Evolutionary conservation across 2,888 invertebrate species (phyloP).

Genomic region (Cheilosia grossa): DNA sequence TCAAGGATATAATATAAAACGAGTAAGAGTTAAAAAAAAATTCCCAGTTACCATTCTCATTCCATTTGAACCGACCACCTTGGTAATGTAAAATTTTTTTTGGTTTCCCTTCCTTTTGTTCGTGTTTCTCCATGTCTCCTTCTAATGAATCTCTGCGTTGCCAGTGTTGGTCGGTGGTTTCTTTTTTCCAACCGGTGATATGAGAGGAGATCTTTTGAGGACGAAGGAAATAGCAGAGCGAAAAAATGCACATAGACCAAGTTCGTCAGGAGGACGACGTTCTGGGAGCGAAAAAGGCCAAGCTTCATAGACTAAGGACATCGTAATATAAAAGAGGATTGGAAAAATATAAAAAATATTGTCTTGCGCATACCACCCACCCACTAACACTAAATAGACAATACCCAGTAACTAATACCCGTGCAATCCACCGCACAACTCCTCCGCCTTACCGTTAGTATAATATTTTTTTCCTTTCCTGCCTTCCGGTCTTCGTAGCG

Average conservation of each 20-base stretch:
- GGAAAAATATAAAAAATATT: slow-evolving; percentile 28
- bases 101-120: slow-evolving; percentile 26
- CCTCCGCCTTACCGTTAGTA: slow-evolving; percentile 22
- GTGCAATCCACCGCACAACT: slow-evolving; percentile 43
- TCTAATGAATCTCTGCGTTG: slow-evolving; percentile 31
- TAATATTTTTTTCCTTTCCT: background rate
- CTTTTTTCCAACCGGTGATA: slow-evolving; percentile 3
- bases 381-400: slow-evolving; percentile 55
- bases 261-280: slow-evolving; percentile 39
- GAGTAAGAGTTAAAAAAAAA: slow-evolving; percentile 13
- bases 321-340: slow-evolving; percentile 17
- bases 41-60: slow-evolving; percentile 1
- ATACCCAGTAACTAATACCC: slow-evolving; percentile 58
- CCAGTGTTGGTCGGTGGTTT: slow-evolving; percentile 12
- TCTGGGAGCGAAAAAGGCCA: slow-evolving; percentile 50
- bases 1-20: slow-evolving; percentile 23
- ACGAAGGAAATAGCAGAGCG: slow-evolving; percentile 16
- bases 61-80: slow-evolving; percentile 26
- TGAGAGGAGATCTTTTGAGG: slow-evolving; percentile 26
- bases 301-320: slow-evolving; percentile 50
- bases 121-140: background rate
- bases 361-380: slow-evolving; percentile 65
- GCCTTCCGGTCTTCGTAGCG: slow-evolving; percentile 7
- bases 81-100: slow-evolving; percentile 42
- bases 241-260: slow-evolving; percentile 46